Evolutionary conservation across 2,888 invertebrate species (phyloP).

Genomic region (Lobophora halterata): DNA sequence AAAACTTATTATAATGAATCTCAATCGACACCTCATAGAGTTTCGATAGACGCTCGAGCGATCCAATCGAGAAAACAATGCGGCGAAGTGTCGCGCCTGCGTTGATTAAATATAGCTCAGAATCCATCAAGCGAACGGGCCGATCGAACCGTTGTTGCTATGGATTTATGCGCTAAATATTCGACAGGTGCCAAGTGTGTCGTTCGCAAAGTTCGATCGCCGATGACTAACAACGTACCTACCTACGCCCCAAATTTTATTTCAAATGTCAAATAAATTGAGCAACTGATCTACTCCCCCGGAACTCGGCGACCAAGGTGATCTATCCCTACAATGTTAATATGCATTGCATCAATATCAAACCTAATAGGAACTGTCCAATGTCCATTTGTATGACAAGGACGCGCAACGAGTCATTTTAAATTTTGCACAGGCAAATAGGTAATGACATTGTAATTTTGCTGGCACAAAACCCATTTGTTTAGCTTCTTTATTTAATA

Average conservation of each 20-base stretch:
- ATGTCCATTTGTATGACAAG: conserved; percentile 27
- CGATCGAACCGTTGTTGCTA: conserved; percentile 73
- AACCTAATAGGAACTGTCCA: conserved; percentile 13
- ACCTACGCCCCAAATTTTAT: conserved; percentile 78
- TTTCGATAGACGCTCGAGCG: conserved; percentile 59
- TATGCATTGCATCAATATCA: conserved; percentile 8
- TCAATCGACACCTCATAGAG: conserved; percentile 58
- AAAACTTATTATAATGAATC: conserved; percentile 41
- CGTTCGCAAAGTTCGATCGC: conserved; percentile 74
- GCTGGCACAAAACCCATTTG: conserved; percentile 31
- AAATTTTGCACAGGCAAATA: conserved; percentile 33
- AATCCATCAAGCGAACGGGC: conserved; percentile 72
- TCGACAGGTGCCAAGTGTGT: conserved; percentile 82
- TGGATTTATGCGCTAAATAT: conserved; percentile 80
- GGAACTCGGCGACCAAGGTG: conserved; percentile 13
- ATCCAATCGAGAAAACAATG: conserved; percentile 72
- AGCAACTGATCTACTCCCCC: conserved; percentile 56
- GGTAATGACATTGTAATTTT: conserved; percentile 34
- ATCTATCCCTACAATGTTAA: conserved; percentile 10
- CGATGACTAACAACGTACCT: conserved; percentile 80
- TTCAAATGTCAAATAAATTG: conserved; percentile 80
- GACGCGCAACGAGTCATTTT: conserved; percentile 23
- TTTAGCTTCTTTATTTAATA: conserved; percentile 44
- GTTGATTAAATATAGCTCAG: conserved; percentile 78
- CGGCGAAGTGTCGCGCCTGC: conserved; percentile 66